A percentile compares a stretch with the other conserved stretches of the same genome.
phyloP scores from a whole-genome alignment of 2,797 vertebrate genomes.

The Octomys mimax region DNA sequence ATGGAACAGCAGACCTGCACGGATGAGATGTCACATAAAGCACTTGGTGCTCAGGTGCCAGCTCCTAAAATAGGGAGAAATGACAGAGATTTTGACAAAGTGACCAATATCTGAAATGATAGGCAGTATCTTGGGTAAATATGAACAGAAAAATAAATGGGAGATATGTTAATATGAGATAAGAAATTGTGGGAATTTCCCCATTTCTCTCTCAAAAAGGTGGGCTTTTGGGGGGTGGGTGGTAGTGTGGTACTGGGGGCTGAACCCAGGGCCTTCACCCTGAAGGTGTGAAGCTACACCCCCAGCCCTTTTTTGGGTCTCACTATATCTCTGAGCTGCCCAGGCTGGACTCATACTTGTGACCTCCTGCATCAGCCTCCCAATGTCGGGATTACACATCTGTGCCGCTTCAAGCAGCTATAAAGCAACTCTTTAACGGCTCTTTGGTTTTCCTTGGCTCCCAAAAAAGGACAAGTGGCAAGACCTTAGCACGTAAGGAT shows the following conservation, averaged over 20 bases:
- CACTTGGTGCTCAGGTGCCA: background rate
- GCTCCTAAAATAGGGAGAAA: background rate
- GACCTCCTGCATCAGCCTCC: background rate
- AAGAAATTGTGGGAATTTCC: background rate
- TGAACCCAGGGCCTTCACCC: background rate
- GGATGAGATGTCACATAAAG: background rate
- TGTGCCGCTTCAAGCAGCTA: background rate
- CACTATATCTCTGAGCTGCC: background rate
- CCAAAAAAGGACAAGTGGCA: background rate
- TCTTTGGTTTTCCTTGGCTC: background rate
- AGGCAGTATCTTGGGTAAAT: background rate
- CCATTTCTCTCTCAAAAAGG: background rate
- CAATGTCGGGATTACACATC: background rate
- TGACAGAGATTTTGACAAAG: background rate
- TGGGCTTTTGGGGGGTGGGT: background rate
- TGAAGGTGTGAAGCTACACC: background rate
- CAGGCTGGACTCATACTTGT: background rate
- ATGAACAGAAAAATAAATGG: background rate
- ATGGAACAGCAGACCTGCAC: background rate
- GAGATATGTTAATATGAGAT: background rate
- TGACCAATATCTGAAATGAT: background rate
- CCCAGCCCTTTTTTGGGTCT: background rate
- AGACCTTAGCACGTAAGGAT: background rate
- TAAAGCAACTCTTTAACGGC: background rate
- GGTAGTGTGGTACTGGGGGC: background rate